Base-by-base conservation (phyloP, 1,140 invertebrate genomes). In the Eupeodes corollae region DNA sequence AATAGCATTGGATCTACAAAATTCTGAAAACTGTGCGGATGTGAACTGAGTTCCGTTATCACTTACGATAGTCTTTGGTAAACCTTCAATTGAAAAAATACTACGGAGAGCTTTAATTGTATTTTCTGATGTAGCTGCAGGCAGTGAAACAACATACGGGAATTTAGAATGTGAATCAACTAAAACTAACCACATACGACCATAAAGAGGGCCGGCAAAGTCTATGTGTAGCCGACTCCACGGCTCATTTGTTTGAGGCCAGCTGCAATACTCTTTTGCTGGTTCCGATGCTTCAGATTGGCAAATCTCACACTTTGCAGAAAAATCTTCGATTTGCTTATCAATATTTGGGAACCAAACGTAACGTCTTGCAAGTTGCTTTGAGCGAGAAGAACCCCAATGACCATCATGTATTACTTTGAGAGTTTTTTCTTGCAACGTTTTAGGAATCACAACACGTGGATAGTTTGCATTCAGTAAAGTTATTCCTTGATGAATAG, bases 341-440 rank as follows among this genome's bases (percentile, higher is more conserved):
- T n/a, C n/a, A n/a, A n/a, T n/a, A n/a, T n/a, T n/a, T n/a, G n/a
- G n/a, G n/a, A n/a, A n/a, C n/a, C n/a, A n/a, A n/a, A n/a, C 31
- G 53, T 70, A 69, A 33, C 50, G 57, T 19, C 69, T 47, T 14
- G 74, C 72, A 10, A 74, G 35, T 6, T 56, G 50, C 56, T 77
- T 77, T 67, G 73, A 75, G 48, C 65, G 63, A 1, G 68, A 65
- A 11, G 75, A 66, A 5, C 71, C 72, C 12, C 59, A 46, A 54
- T 75, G 74, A 21, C 54, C 59, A 21, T 51, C 41, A 56, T 77
- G 71, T 9, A 75, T 44, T 46, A 69, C 58, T 11, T 47, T 49
- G 19, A 69, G 34, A 21, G 68, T 52, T 5, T 42, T 16, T 18
- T 57, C 9, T 18, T 50, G 46, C 13, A 67, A 52, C 10, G 18